A percentile compares a stretch with the other conserved stretches of the same genome.
Evolutionary conservation across 2,888 invertebrate species (phyloP).

Genomic region (Elegia similella): DNA sequence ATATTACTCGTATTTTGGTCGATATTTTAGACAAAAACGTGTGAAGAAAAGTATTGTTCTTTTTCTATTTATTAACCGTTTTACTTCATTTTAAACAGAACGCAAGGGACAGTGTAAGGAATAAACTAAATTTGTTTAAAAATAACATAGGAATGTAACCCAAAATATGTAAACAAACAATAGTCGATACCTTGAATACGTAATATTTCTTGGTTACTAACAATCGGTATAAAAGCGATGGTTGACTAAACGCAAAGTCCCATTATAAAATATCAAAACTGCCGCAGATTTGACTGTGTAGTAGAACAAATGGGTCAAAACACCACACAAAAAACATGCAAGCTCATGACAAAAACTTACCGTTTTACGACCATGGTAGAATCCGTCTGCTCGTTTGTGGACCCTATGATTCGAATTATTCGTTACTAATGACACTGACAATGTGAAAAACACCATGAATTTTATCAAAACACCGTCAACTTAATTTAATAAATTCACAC

Average conservation of each 20-base stretch:
- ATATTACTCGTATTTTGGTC: neutral
- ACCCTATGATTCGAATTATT: constrained; percentile 80
- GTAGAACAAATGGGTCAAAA: constrained; percentile 10
- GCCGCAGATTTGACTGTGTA: neutral
- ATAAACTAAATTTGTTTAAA: too few species aligned
- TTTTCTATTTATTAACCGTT: too few species aligned
- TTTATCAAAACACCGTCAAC: constrained; percentile 71
- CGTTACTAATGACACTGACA: constrained; percentile 69
- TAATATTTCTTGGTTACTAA: neutral
- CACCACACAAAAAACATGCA: constrained; percentile 20
- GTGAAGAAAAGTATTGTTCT: too few species aligned
- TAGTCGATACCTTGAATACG: neutral
- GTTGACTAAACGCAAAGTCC: neutral
- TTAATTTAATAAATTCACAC: constrained; percentile 69
- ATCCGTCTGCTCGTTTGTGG: constrained; percentile 80
- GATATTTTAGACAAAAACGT: constrained; percentile 9
- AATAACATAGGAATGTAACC: too few species aligned
- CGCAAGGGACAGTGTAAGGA: too few species aligned
- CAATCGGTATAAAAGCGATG: neutral
- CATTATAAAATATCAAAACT: neutral
- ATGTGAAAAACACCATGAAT: constrained; percentile 77
- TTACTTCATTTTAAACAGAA: too few species aligned
- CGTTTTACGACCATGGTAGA: constrained; percentile 83
- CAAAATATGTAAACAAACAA: constrained; percentile 19
- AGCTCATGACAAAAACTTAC: constrained; percentile 54